These are phyloP conservation scores for Trinectes maculatus DNA, from an alignment of 2,113 vertebrate genomes.

Conservation along the genomic window DNA sequence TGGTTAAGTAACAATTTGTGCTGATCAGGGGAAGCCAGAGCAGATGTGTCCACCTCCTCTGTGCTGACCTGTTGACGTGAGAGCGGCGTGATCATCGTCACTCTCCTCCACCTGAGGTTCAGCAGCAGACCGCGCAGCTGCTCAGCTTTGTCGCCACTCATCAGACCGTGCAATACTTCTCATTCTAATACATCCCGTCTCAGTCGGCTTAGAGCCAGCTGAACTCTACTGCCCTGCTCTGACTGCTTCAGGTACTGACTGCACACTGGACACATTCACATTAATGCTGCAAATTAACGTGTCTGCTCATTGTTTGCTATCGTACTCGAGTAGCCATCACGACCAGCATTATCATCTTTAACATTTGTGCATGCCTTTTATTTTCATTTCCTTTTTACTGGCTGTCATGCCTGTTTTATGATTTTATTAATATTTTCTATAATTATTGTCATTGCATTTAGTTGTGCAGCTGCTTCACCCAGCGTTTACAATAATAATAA, in stretches of 20 bases:
- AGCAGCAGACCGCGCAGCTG: slow-evolving; percentile 10
- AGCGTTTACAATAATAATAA: no score
- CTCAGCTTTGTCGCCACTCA: slow-evolving; percentile 13
- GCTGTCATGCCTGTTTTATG: no score
- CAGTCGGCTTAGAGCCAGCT: slow-evolving; percentile 16
- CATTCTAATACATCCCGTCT: slow-evolving; percentile 5
- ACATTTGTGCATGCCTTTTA: no score
- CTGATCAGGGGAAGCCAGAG: slow-evolving; percentile 36
- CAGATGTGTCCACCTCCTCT: not conserved
- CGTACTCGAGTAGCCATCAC: not conserved
- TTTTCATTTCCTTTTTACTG: no score
- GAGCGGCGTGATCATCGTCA: slow-evolving; percentile 7
- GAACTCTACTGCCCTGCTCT: slow-evolving; percentile 55
- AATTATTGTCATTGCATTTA: no score
- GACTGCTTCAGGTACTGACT: slow-evolving; percentile 38
- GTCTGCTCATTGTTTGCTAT: not conserved
- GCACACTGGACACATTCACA: not conserved
- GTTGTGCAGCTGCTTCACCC: no score
- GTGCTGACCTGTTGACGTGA: not conserved
- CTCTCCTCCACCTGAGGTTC: not conserved
- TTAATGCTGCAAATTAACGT: not conserved
- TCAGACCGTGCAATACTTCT: slow-evolving; percentile 24
- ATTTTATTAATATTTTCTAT: no score
- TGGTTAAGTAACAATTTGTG: slow-evolving; percentile 33
- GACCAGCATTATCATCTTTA: not conserved